These are phyloP conservation scores for Drosophila formosana DNA, from an alignment of 2,888 invertebrate genomes.

Conservation along the genomic window DNA sequence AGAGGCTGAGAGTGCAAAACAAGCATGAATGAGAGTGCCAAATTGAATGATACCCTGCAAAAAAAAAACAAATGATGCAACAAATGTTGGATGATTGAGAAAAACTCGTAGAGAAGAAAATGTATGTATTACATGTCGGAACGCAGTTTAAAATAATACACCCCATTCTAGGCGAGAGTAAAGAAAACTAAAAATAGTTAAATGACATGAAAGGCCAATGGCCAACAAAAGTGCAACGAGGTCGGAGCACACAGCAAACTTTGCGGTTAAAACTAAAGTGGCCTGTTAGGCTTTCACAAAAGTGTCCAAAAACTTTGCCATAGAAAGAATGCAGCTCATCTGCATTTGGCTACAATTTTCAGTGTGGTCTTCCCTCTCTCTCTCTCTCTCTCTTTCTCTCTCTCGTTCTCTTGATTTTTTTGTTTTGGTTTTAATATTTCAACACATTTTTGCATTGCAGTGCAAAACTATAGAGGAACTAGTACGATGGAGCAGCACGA, in stretches of 20 bases:
- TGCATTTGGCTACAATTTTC: constrained; percentile 53
- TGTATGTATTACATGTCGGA: too few relatives aligned
- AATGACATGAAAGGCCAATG: constrained; percentile 78
- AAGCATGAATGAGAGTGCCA: neutral
- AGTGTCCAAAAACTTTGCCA: constrained; percentile 73
- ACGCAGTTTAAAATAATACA: neutral
- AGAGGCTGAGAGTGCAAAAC: neutral
- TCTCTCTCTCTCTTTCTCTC: neutral
- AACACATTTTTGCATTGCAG: constrained; percentile 72
- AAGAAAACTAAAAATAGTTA: constrained; percentile 55
- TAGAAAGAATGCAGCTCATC: constrained; percentile 67
- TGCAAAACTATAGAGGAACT: constrained; percentile 23
- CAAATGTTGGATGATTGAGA: too few relatives aligned
- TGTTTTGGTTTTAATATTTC: constrained; percentile 68
- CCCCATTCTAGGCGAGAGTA: constrained; percentile 4
- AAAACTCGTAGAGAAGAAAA: too few relatives aligned
- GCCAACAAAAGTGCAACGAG: constrained; percentile 74
- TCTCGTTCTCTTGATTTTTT: constrained; percentile 20
- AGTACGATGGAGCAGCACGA: constrained; percentile 14
- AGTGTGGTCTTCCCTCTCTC: constrained; percentile 25
- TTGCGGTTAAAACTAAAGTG: constrained; percentile 77
- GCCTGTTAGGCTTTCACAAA: constrained; percentile 77
- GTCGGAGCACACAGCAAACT: constrained; percentile 68
- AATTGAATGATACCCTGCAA: neutral
- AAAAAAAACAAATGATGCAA: neutral